Evolutionary conservation across 1,140 invertebrate species (phyloP), one percentile per base, ranked within the genome.

Genomic region (Trissolcus basalis): DNA sequence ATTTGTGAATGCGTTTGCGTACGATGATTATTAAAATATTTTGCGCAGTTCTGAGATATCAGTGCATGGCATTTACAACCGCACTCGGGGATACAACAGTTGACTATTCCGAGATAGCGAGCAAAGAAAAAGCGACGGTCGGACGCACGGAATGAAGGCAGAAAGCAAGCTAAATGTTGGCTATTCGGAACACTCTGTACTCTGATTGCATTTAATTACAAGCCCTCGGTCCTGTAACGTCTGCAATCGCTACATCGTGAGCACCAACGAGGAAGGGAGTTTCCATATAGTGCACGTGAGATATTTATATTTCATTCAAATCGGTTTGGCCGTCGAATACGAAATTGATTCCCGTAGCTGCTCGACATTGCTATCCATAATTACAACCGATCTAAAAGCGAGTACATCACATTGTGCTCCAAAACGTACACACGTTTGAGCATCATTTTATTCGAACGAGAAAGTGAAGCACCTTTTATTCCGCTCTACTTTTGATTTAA

Each of bases 131-230:
- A 65, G 63, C 61, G 49, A 41, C 48, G 65, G 51, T 55, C 51
- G 51, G 55, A 76, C 67, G 49, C 53, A 19, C 13, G 65, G 51
- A 61, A 14, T 51, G 44, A 53, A 74, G 50, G 48, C 77, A 74
- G 71, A 75, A 79, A 67, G 77, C 50, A 79, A 81, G 77, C 79
- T 84, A 85, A 84, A 85, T 82, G 83, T 80, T 78, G 84, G 83
- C 82, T 82, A 85, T 85, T 85, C 80, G 77, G 78, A 84, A 78
- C 81, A 83, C 84, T 82, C 83, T 82, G 78, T 83, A 82, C 80
- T 76, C 82, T 86, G 84, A 85, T 85, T 86, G 85, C 83, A 85
- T 86, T 86, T 86, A 86, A 86, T 86, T 86, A 85, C 83, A 84
- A 78, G 78, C 80, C 80, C 77, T 77, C 77, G 51, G 65, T 69